Evolutionary conservation across 2,888 invertebrate genomes (phyloP), one percentile per base, ranked within the genome.

Genomic region (Euspilapteryx auroguttella): DNA sequence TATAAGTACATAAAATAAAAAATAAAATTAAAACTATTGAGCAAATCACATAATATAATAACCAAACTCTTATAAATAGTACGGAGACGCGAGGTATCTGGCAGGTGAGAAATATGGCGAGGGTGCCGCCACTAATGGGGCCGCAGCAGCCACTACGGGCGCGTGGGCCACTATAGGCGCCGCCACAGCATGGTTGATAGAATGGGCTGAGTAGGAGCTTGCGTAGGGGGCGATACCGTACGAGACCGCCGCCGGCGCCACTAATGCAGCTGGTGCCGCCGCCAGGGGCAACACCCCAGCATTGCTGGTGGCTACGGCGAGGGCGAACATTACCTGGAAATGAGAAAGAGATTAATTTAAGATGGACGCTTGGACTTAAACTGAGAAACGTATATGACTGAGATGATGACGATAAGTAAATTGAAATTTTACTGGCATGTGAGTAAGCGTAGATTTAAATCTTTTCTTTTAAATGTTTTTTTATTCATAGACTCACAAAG

Each of bases 131-230:
- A 53, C 45, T 3, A 33, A 40, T 24, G 57, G 48, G 4, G 55
- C 43, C 11, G 75, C 59, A 7, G 59, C 50, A 17, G 41, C 42
- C 11, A 55, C 55, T 12, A 61, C 38, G 2, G 50, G 44, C 13
- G 62, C 52, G 9, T 75, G 44, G 0, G 75, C 66, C 1, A 73
- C 48, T 4, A 81, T 78, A 1, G 87, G 87, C 7, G 84, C 76
- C 13, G 87, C 86, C 3, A 87, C 78, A 0, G 87, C 87, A 42
- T 88, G 88, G 62, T 87, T 86, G 31, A 88, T 77, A 12, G 83
- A 73, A 42, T 87, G 87, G 0, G 87, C 86, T 33, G 86, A 86
- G 62, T 86, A 89, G 9, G 86, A 86, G 40, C 80, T 82, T 29
- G 88, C 87, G 41, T 86, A 87, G 3, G 88, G 87, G 1, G 87